Evolutionary conservation across 1,140 invertebrate species (phyloP).

Genomic region (Hyles euphorbiae): DNA sequence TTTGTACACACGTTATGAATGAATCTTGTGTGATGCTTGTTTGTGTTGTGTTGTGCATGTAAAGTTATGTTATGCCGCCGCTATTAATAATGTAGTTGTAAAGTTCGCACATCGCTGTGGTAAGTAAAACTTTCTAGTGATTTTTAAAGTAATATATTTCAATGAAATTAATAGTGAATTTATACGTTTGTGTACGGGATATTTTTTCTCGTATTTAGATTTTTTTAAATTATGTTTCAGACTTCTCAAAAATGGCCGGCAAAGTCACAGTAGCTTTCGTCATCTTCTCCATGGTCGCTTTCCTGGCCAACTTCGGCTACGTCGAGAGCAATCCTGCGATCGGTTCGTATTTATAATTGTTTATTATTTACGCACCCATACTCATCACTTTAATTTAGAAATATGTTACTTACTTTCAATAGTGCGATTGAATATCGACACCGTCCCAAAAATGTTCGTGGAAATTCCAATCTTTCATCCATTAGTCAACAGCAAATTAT

Average conservation of each 20-base stretch:
- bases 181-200: no score
- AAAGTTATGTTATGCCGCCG: background rate
- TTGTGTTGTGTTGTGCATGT: conserved; percentile 9
- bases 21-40: conserved; percentile 16
- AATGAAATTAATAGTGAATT: no score
- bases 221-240: conserved; percentile 25
- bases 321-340: conserved; percentile 50
- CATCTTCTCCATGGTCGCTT: conserved; percentile 27
- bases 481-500: no score
- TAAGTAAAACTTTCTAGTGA: conserved; percentile 5
- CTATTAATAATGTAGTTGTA: conserved; percentile 1
- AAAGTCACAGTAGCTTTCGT: conserved; percentile 34
- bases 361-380: no score
- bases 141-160: no score
- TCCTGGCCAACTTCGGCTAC: conserved; percentile 27
- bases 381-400: no score
- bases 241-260: conserved; percentile 39
- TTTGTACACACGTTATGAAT: conserved; percentile 30
- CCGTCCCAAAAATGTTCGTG: no score
- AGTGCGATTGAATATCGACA: no score
- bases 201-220: background rate
- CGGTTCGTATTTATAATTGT: conserved; percentile 29
- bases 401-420: no score
- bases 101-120: background rate
- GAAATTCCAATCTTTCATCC: no score